Conservation (phyloP, 2,113 vertebrate species). For the Vulpes vulpes region DNA sequence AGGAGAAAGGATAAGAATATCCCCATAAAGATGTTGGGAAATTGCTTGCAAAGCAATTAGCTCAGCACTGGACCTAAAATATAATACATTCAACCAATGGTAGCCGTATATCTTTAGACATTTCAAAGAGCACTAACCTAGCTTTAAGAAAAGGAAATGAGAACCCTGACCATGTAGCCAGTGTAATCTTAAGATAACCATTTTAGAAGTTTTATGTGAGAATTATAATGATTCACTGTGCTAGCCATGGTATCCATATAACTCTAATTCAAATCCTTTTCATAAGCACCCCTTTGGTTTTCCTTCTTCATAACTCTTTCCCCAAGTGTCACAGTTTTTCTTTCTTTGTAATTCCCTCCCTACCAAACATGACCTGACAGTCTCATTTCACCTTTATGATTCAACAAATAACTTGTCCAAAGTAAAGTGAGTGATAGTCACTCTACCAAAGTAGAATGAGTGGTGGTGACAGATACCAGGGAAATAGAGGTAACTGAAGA, state of each 20-base stretch:
- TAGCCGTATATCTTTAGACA: not conserved
- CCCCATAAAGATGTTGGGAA: slow-evolving; percentile 66
- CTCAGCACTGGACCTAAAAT: not conserved
- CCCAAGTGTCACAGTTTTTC: not conserved
- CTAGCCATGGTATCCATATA: not conserved
- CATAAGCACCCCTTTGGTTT: not conserved
- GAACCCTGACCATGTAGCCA: not conserved
- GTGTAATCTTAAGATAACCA: not conserved
- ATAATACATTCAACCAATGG: not conserved
- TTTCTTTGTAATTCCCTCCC: not conserved
- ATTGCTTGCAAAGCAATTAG: not conserved
- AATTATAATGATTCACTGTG: not conserved
- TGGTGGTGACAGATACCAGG: not conserved
- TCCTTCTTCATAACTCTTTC: not conserved
- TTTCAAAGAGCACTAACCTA: slow-evolving; percentile 1
- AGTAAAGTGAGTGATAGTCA: not conserved
- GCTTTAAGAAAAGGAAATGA: slow-evolving; percentile 47
- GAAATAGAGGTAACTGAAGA: not conserved
- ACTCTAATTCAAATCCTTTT: not conserved
- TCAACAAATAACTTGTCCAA: not conserved
- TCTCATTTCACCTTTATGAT: slow-evolving; percentile 34
- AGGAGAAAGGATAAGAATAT: slow-evolving; percentile 61
- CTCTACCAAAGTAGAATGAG: not conserved
- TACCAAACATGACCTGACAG: not conserved
- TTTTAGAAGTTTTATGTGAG: not conserved